Conservation (phyloP, 2,113 vertebrate genomes). For the Abramis brama region DNA sequence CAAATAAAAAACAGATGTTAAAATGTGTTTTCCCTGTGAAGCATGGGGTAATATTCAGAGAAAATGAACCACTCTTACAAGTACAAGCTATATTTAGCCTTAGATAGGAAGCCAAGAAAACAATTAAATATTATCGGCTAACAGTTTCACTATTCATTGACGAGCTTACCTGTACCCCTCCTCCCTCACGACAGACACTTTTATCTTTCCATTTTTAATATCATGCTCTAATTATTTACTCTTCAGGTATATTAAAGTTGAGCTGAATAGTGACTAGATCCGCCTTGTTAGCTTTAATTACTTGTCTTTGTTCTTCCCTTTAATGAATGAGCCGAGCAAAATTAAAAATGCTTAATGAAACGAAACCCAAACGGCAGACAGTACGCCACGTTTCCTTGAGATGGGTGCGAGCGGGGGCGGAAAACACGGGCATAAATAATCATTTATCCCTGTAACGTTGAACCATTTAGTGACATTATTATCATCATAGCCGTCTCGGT, state of each 20-base stretch:
- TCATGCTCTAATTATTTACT: conserved; percentile 56
- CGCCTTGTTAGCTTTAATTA: conserved; percentile 55
- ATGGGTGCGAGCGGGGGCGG: conserved; percentile 12
- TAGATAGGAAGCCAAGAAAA: conserved; percentile 10
- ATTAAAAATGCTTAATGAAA: conserved; percentile 58
- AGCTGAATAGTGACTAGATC: conserved; percentile 43
- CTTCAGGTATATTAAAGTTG: conserved; percentile 58
- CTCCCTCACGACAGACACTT: conserved; percentile 45
- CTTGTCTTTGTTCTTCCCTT: conserved; percentile 54
- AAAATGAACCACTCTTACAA: not conserved
- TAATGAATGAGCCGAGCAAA: conserved; percentile 57
- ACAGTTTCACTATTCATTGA: conserved; percentile 14
- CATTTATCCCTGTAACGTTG: conserved; percentile 49
- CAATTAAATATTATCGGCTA: conserved; percentile 33
- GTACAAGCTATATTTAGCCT: conserved; percentile 21
- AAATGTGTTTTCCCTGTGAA: not conserved
- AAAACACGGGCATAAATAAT: conserved; percentile 43
- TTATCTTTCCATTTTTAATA: conserved; percentile 62
- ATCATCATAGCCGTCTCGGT: conserved; percentile 46
- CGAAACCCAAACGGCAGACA: conserved; percentile 50
- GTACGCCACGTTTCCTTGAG: conserved; percentile 18
- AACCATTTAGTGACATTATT: conserved; percentile 45
- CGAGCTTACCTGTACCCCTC: not conserved
- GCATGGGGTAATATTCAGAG: not conserved
- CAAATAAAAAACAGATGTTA: no score